Evolutionary conservation across 2,888 invertebrate genomes (phyloP).

Genomic region (Parelbella ahira): DNA sequence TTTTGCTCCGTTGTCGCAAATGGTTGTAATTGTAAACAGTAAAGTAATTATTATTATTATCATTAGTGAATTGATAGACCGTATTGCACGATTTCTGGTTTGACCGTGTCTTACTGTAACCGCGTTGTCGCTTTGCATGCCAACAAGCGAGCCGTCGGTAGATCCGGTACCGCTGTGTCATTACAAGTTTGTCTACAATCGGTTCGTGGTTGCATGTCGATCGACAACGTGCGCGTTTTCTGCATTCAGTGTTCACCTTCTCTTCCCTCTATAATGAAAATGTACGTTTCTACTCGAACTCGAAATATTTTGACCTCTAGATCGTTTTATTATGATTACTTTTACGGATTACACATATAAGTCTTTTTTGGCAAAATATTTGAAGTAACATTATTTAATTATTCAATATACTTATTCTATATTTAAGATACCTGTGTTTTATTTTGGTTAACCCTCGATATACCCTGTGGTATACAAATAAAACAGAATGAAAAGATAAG

Average conservation of each 20-base stretch:
- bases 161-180: constrained; percentile 55
- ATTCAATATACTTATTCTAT: constrained; percentile 81
- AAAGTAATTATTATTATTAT: constrained; percentile 46
- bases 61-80: constrained; percentile 74
- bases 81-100: constrained; percentile 72
- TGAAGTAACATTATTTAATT: constrained; percentile 80
- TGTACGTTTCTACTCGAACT: constrained; percentile 63
- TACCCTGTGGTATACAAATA: too few species aligned
- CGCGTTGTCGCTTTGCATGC: constrained; percentile 48
- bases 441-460: too few species aligned
- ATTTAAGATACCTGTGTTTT: constrained; percentile 67
- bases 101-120: constrained; percentile 40
- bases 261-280: constrained; percentile 47
- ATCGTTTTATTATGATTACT: constrained; percentile 70
- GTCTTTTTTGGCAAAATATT: constrained; percentile 78
- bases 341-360: constrained; percentile 77
- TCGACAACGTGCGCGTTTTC: constrained; percentile 40
- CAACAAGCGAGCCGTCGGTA: constrained; percentile 18
- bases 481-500: too few species aligned
- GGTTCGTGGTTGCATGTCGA: constrained; percentile 38
- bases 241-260: constrained; percentile 47
- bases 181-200: constrained; percentile 49
- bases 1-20: constrained; percentile 75
- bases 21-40: constrained; percentile 76
- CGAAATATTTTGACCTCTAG: constrained; percentile 73